Evolutionary conservation across 2,113 vertebrate genomes (phyloP).

Genomic region (Scalopus aquaticus): DNA sequence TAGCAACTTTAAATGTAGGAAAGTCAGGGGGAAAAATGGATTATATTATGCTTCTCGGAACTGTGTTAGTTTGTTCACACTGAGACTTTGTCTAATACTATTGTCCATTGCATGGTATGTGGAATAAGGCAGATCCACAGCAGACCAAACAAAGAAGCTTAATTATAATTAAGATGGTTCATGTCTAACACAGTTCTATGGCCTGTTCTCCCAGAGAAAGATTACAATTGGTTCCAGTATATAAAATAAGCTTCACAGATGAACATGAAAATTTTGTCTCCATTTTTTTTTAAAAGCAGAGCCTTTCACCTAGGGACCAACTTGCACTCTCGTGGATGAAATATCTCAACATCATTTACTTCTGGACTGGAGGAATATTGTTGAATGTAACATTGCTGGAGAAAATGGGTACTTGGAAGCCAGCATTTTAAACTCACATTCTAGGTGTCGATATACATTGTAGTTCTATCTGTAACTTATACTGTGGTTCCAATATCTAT

Average conservation of each 20-base stretch:
- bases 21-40: neutral
- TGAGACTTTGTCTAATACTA: constrained; percentile 17
- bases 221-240: constrained; percentile 52
- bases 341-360: constrained; percentile 40
- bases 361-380: constrained; percentile 9
- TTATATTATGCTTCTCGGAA: constrained; percentile 45
- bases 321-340: neutral
- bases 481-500: neutral
- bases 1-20: constrained; percentile 46
- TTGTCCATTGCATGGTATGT: neutral
- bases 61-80: constrained; percentile 16
- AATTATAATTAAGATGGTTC: constrained; percentile 34
- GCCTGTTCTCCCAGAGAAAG: constrained; percentile 14
- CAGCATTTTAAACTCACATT: neutral
- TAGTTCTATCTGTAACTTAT: neutral
- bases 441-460: neutral
- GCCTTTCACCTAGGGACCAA: constrained; percentile 26
- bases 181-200: constrained; percentile 11
- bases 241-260: constrained; percentile 2
- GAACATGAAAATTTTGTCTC: neutral
- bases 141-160: constrained; percentile 39
- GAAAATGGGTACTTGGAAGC: constrained; percentile 30
- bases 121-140: constrained; percentile 51
- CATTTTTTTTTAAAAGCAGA: neutral
- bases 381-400: neutral